Evolutionary conservation across 1,140 invertebrate species (phyloP), one percentile per base, ranked within the genome.

Genomic region (Mya arenaria): DNA sequence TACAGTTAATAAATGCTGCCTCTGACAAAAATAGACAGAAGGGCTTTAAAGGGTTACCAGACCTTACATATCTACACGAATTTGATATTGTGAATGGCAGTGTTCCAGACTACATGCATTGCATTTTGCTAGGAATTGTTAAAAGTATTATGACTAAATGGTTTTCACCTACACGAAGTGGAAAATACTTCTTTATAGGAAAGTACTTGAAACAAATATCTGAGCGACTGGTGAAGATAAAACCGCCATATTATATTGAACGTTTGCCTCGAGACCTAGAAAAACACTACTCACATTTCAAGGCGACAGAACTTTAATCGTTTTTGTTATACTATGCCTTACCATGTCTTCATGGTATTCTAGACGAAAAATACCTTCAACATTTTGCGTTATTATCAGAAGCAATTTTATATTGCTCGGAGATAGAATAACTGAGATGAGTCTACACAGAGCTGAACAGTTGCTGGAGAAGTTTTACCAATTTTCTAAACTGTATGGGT

Each of bases 21-120:
- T 6, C 44, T 55, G 30, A 15, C 10, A 68, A 36, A 58, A 82
- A 75, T 17, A 58, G 69, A 23, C 65, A 36, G 32, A 82, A 73
- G 44, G 84, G 84, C 3, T 69, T 80, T 37, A 72, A 62, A 60
- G 84, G 74, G 4, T 4, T 56, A 55, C 63, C 84, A 41, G 72
- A 41, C 34, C 52, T 85, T n/a, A 19, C 55, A n/a, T 15, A 23
- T 13, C 25, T 85, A 8, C 8, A 48, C n/a, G 34, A 28, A 6
- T 85, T 66, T 78, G 68, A 85, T 52, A 41, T 85, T 60, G 79
- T 85, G 13, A 0, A 41, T 48, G 84, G 84, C 19, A 68, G 28
- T 8, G 79, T 82, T 0, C 84, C 84, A 25, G 79, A 78, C 36
- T 85, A 85, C 17, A 85, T 78, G 79, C 74, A 85, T 68, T 62